Base-by-base conservation (phyloP, 2,888 invertebrate species). In the Abrostola triplasia region DNA sequence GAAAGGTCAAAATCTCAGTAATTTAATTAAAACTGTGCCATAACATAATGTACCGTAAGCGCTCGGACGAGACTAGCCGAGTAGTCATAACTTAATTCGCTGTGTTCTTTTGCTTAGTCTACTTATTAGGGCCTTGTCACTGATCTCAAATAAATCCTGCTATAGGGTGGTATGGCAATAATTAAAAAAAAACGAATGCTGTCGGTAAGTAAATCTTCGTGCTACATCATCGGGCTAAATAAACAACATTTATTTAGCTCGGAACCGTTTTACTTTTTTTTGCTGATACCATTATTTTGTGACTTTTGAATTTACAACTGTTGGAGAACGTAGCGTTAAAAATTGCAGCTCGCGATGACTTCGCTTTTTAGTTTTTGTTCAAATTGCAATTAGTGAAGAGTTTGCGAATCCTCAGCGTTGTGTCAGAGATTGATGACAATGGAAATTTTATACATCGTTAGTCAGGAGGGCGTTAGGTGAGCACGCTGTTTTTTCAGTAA, bases 391-490 rank as follows among this genome's bases (percentile, higher is more conserved):
- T 94, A 94, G 93, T 92, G 93, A 93, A 89, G 93, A 93, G 92
- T 93, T 92, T 90, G 90, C 88, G 92, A 92, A 92, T 93, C 90
- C 93, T 92, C 92, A 86, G 86, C 91, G 90, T 87, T 89, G 90
- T 91, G 93, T 93, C 94, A 92, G 94, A 93, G 94, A 94, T 94
- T 94, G 94, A 94, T 94, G 94, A 94, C 93, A 93, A 93, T 94
- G 93, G 93, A 93, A 94, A 93, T 93, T 93, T 94, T 94, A 93
- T 94, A 93, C 94, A 92, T 94, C 94, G 94, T 94, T 94, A 94
- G 93, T 86, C 92, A 90, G 88, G 87, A 88, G 74, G 90, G 91
- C 88, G 92, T 92, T 93, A 92, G 91, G 92, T 92, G 92, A 92
- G 86, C 84, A 69, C 86, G 90, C 88, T 91, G 89, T 90, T 92